Conservation (phyloP, 2,888 invertebrate species). For the Acrobeloides nanus region DNA sequence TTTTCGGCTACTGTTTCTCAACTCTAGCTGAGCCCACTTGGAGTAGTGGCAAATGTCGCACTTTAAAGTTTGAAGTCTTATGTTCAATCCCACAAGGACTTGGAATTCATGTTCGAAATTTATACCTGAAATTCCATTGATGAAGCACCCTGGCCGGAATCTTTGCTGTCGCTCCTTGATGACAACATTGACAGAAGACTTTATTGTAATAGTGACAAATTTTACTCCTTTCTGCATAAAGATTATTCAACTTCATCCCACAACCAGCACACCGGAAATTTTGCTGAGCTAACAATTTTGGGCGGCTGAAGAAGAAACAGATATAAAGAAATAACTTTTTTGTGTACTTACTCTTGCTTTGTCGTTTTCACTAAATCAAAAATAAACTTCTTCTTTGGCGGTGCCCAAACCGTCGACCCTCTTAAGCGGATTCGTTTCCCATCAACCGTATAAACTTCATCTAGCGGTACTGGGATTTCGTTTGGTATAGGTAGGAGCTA, state of each 20-base stretch:
- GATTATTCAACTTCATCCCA: slow-evolving; percentile 68
- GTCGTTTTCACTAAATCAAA: too few species aligned
- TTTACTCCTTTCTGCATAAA: slow-evolving; percentile 65
- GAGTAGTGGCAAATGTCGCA: too few species aligned
- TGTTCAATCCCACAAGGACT: too few species aligned
- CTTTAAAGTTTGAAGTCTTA: too few species aligned
- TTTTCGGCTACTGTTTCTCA: too few species aligned
- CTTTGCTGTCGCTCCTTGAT: slow-evolving; percentile 68
- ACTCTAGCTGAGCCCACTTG: too few species aligned
- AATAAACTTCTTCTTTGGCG: slow-evolving; percentile 27
- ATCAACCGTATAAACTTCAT: slow-evolving; percentile 16
- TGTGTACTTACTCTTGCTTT: slow-evolving; percentile 10
- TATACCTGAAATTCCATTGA: slow-evolving; percentile 57
- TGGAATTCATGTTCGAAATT: too few species aligned
- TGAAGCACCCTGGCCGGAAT: slow-evolving; percentile 61
- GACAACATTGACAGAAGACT: slow-evolving; percentile 79
- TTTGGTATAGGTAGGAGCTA: slow-evolving; percentile 12
- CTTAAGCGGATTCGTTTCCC: slow-evolving; percentile 16
- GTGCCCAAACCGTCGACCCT: slow-evolving; percentile 20
- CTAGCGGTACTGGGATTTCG: slow-evolving; percentile 9
- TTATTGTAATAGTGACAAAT: slow-evolving; percentile 72
- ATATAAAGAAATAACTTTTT: slow-evolving; percentile 17
- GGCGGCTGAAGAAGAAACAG: slow-evolving; percentile 11
- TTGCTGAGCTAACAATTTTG: slow-evolving; percentile 57
- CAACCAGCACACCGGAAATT: slow-evolving; percentile 76